Conservation (phyloP, 1,140 invertebrate species). For the Melitaea cinxia region DNA sequence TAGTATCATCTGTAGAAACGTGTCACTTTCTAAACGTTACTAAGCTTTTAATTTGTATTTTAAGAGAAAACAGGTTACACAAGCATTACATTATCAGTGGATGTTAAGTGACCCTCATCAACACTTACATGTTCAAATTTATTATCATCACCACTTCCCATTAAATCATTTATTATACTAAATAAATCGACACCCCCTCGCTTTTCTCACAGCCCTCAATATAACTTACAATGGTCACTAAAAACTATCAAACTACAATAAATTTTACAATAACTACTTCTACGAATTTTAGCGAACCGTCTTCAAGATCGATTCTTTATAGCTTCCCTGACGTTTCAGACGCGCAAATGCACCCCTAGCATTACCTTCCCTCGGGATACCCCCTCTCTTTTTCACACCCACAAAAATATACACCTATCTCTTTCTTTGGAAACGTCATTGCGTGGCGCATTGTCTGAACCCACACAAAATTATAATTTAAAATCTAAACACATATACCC, state of each 20-base stretch:
- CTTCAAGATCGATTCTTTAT: constrained; percentile 77
- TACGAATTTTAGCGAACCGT: constrained; percentile 50
- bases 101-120: too few relatives aligned
- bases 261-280: constrained; percentile 15
- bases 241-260: constrained; percentile 11
- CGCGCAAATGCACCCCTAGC: constrained; percentile 71
- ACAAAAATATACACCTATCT: constrained; percentile 38
- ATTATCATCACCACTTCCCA: neutral
- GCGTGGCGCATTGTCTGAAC: constrained; percentile 77
- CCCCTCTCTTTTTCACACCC: constrained; percentile 48
- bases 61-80: too few relatives aligned
- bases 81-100: too few relatives aligned
- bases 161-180: neutral
- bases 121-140: neutral
- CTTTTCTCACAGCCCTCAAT: neutral
- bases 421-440: constrained; percentile 74
- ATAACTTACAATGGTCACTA: constrained; percentile 7
- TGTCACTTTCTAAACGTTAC: too few relatives aligned
- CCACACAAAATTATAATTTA: constrained; percentile 38
- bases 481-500: constrained; percentile 35
- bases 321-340: constrained; percentile 60
- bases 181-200: neutral
- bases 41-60: too few relatives aligned
- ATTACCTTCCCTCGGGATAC: constrained; percentile 56
- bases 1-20: too few relatives aligned